phyloP scores from a whole-genome alignment of 2,797 vertebrate genomes.

The Sarcoramphus papa region DNA sequence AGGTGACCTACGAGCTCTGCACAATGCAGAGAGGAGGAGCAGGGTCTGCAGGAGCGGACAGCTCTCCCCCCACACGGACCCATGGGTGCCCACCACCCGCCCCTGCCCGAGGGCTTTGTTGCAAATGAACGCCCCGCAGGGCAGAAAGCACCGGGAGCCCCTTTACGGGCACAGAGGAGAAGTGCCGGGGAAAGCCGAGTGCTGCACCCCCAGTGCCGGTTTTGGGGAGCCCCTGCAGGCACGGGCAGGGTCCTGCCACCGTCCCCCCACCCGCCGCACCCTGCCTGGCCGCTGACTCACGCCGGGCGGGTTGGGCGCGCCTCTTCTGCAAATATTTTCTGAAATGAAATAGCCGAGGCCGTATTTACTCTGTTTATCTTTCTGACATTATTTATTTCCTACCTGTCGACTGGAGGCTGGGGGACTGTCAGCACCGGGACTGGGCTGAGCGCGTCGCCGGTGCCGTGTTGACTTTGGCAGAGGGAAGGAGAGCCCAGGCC shows the following conservation, averaged over 20 bases:
- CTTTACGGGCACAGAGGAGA: fast-evolving
- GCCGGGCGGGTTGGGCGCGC: not conserved
- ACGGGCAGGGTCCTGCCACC: fast-evolving
- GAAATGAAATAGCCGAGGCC: not conserved
- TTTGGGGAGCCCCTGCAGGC: fast-evolving
- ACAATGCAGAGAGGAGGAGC: not conserved
- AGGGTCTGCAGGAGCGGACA: not conserved
- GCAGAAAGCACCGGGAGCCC: not conserved
- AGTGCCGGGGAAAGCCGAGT: fast-evolving
- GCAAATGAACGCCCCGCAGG: not conserved
- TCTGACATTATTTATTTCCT: conserved; percentile 8
- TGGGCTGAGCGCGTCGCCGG: fast-evolving
- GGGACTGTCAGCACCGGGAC: not conserved
- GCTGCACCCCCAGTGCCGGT: not conserved
- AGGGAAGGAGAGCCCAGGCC: not conserved
- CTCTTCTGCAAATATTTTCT: not conserved
- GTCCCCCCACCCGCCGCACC: not conserved
- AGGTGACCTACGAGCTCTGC: not conserved
- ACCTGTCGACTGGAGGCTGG: not conserved
- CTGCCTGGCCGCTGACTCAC: not conserved
- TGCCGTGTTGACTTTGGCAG: not conserved
- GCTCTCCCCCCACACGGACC: fast-evolving
- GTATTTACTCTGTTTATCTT: conserved; percentile 34
- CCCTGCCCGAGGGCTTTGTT: not conserved
- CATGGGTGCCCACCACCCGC: not conserved